Evolutionary conservation across 2,113 vertebrate genomes (phyloP).

Genomic region (Aspidoscelis tigris): DNA sequence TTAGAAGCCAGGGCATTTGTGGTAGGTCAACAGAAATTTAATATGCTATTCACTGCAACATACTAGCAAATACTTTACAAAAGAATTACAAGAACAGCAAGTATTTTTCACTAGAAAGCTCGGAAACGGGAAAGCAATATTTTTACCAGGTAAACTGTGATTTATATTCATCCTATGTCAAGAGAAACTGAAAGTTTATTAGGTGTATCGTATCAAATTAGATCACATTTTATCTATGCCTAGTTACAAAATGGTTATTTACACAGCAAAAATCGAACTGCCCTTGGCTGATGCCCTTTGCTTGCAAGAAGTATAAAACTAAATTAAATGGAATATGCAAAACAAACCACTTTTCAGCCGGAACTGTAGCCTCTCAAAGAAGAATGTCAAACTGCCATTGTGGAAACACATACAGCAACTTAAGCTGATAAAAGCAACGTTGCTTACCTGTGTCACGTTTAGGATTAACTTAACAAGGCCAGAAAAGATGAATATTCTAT

Average conservation of each 20-base stretch:
- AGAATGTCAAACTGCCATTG: rapidly evolving
- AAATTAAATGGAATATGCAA: not conserved
- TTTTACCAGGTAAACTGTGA: not conserved
- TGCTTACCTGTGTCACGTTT: not conserved
- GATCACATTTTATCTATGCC: constrained; percentile 12
- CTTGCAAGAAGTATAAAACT: not conserved
- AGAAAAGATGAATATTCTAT: constrained; percentile 13
- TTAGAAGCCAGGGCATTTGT: not conserved
- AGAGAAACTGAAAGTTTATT: constrained; percentile 22
- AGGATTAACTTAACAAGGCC: not conserved
- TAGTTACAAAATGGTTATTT: not conserved
- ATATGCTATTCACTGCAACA: not conserved
- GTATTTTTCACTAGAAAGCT: not conserved
- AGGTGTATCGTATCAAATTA: constrained; percentile 29
- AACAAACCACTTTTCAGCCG: not conserved
- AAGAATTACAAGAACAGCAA: not conserved
- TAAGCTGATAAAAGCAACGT: constrained; percentile 4
- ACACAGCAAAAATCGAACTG: constrained; percentile 9
- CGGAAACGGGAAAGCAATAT: not conserved
- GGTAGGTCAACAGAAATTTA: not conserved
- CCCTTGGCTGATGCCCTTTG: not conserved
- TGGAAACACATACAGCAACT: not conserved
- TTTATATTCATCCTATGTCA: constrained; percentile 17
- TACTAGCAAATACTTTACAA: not conserved
- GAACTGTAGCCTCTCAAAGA: rapidly evolving